A percentile compares a stretch with the other conserved stretches of the same genome.
These are phyloP conservation scores for Papilio aristodemus DNA, from an alignment of 1,140 invertebrate genomes.

Conservation along the genomic window DNA sequence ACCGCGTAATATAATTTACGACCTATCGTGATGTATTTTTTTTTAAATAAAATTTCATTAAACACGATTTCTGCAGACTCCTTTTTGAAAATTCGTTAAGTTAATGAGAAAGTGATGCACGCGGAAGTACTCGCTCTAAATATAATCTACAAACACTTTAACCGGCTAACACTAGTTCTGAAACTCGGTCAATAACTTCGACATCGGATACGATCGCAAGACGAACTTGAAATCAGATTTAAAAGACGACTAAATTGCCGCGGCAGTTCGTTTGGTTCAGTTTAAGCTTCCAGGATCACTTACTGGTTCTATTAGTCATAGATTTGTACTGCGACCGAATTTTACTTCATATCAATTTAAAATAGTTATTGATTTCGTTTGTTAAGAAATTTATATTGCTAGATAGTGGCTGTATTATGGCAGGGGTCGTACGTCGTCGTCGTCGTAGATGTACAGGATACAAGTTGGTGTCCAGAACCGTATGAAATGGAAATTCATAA, in stretches of 20 bases:
- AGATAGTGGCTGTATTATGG: no score
- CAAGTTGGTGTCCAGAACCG: no score
- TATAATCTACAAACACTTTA: conserved; percentile 32
- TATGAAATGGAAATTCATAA: no score
- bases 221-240: conserved; percentile 30
- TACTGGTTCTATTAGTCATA: not conserved
- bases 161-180: conserved; percentile 26
- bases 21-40: not conserved
- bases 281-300: conserved; percentile 11
- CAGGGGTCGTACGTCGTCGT: no score
- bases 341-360: not conserved
- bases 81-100: not conserved
- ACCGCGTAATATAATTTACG: not conserved
- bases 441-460: no score
- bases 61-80: no score
- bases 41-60: not conserved
- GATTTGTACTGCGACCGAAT: not conserved
- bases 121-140: conserved; percentile 14
- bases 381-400: no score
- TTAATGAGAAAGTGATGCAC: not conserved
- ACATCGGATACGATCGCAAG: conserved; percentile 29
- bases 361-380: not conserved
- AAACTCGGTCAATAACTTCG: conserved; percentile 32
- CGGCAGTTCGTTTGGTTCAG: not conserved
- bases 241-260: conserved; percentile 14